Base-by-base conservation (phyloP, 2,888 invertebrate genomes). In the Drosophila cracens region DNA sequence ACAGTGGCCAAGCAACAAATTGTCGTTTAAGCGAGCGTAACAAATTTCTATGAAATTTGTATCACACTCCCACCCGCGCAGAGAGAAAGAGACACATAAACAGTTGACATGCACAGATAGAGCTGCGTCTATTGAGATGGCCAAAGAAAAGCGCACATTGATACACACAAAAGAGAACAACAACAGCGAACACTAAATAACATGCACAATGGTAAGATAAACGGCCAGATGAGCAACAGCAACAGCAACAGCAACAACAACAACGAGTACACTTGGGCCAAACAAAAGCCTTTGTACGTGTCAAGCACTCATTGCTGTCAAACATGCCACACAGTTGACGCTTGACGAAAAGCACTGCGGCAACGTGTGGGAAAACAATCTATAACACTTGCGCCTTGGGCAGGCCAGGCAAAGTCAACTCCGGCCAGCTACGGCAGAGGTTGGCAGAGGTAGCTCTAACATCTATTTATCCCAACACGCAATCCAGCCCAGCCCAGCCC, bases 281-380 rank as follows among this genome's bases (percentile, higher is more conserved):
- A 83, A 86, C 85, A 86, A 86, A 88, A 76, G 85, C 82, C 80
- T 82, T 86, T 86, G 86, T 86, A 88, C 85, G 85, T 86, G 85
- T 86, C 88, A 88, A 86, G 86, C 83, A 82, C 86, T 88, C 85
- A 86, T 88, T 86, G 88, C 85, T 83, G 85, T 83, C 85, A 88
- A 88, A 86, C 85, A 88, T 78, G 86, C 77, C 78, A 80, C 83
- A 79, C 74, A 74, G 75, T 85, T 84, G 87, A 85, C 77, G 84
- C 46, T 79, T 87, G 84, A 87, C 81, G 85, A 84, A 87, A 86
- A 80, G 78, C 75, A 76, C 57, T 59, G 71, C 67, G 67, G 80
- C 71, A 70, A 75, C 83, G 86, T 88, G 86, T 86, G 85, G 83
- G 85, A 86, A 84, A 83, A 81, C 84, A 83, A 86, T 83, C 77